Conservation (phyloP, 2,888 invertebrate genomes). For the Netelia virgata region DNA sequence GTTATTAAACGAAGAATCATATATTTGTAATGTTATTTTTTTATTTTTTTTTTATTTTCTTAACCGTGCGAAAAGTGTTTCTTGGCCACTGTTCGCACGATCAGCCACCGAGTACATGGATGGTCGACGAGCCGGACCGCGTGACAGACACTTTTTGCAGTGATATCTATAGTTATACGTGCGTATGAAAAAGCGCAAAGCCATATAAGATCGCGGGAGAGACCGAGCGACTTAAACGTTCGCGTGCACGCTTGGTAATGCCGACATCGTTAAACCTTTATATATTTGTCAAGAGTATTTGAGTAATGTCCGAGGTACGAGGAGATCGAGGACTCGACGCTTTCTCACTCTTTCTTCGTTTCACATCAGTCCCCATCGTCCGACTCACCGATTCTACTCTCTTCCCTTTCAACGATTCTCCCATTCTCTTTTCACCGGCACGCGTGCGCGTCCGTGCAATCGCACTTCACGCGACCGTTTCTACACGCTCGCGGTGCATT, state of each 20-base stretch:
- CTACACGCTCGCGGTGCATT: slow-evolving; percentile 9
- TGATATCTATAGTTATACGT: not conserved
- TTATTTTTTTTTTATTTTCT: too few species aligned
- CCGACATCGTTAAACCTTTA: slow-evolving; percentile 77
- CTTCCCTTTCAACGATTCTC: slow-evolving; percentile 44
- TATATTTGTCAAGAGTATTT: slow-evolving; percentile 77
- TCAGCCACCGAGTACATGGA: too few species aligned
- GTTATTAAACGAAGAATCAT: too few species aligned
- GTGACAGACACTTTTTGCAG: not conserved
- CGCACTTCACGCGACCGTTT: slow-evolving; percentile 48
- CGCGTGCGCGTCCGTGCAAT: slow-evolving; percentile 31
- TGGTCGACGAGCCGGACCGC: not conserved
- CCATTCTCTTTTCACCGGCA: slow-evolving; percentile 42
- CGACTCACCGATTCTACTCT: slow-evolving; percentile 9
- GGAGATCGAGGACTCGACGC: slow-evolving; percentile 64
- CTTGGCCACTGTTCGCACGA: too few species aligned
- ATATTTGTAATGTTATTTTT: too few species aligned
- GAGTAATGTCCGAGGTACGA: slow-evolving; percentile 76
- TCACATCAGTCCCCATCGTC: slow-evolving; percentile 19
- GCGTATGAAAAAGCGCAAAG: not conserved
- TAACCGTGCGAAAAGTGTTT: too few species aligned
- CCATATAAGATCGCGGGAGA: slow-evolving; percentile 43
- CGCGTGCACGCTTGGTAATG: slow-evolving; percentile 77
- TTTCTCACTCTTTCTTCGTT: slow-evolving; percentile 50
- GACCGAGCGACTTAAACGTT: slow-evolving; percentile 74